A percentile compares a stretch with the other conserved stretches of the same genome.
Conservation (phyloP, 2,888 invertebrate genomes). For the Rhopalosiphum nymphaeae region DNA sequence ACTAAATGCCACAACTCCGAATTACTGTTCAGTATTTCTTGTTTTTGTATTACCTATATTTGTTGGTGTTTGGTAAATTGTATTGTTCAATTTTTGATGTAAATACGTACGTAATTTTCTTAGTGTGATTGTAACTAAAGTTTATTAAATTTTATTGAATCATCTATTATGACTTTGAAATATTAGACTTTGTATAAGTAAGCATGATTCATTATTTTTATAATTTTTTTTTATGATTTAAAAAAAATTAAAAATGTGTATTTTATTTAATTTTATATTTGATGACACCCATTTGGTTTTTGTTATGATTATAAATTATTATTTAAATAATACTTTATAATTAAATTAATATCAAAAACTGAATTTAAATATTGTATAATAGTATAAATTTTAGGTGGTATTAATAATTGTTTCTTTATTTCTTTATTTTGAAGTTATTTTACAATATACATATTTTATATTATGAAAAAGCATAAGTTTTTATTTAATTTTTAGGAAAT, state of each 20-base stretch:
- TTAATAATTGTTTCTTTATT: background rate
- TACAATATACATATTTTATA: background rate
- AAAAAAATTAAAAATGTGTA: background rate
- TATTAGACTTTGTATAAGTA: background rate
- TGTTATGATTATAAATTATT: background rate
- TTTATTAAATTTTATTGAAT: background rate
- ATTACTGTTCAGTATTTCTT: constrained; percentile 29
- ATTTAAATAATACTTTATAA: background rate
- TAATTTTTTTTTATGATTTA: background rate
- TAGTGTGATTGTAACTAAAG: background rate
- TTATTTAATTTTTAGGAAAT: background rate
- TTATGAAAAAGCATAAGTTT: background rate
- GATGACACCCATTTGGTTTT: background rate
- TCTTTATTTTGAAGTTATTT: background rate
- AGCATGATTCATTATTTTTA: background rate
- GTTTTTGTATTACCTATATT: constrained; percentile 24
- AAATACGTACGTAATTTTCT: background rate
- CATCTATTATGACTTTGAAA: no score
- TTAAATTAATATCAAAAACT: background rate
- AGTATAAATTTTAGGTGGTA: background rate
- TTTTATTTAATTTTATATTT: background rate
- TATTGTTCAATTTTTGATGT: background rate
- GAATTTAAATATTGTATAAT: background rate
- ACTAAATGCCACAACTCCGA: background rate
- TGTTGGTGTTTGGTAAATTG: background rate